Evolutionary conservation across 2,888 invertebrate species (phyloP), one percentile per base, ranked within the genome.

Genomic region (Thereva unica): DNA sequence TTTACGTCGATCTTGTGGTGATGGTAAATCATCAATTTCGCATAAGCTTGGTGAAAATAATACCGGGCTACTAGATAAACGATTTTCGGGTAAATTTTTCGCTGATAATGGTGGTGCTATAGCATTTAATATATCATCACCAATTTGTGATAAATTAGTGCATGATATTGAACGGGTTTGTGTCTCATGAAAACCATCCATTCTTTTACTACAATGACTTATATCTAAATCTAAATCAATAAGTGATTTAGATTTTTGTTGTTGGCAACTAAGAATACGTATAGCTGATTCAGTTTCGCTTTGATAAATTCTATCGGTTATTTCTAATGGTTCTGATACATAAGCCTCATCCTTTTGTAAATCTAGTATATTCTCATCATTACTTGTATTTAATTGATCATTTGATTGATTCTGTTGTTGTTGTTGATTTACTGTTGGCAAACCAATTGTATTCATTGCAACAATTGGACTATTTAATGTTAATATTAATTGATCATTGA

Each of bases 281-380:
- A 71, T 69, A 47, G 71, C 45, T 35, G 50, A 64, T 8, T 52
- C 35, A 63, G 67, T 10, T 59, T 67, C 65, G 41, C 69, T 69
- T 34, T 69, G 68, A 57, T 78, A 74, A 10, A 77, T 71, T 56
- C 75, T 73, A 59, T 78, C 76, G 55, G 77, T 77, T 59, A 81
- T 80, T 70, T 80, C 78, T 53, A 80, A 64, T 37, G 80, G 75
- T 54, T 77, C 75, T 9, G 81, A 81, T 35, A 80, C 76, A 69
- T 80, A 80, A 7, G 78, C 75, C 64, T 78, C 78, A 41, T 80
- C 75, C 52, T 74, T 75, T n/a, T 74, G 73, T 44, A 80, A 73
- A 54, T 75, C 70, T 5, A 78, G 71, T 5, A 71, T 74, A 55
- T 71, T 68, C 44, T 73, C 70, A 38, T 70, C 72, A 61, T 71